phyloP scores from a whole-genome alignment of 2,113 vertebrate genomes.

The Dipodomys merriami region DNA sequence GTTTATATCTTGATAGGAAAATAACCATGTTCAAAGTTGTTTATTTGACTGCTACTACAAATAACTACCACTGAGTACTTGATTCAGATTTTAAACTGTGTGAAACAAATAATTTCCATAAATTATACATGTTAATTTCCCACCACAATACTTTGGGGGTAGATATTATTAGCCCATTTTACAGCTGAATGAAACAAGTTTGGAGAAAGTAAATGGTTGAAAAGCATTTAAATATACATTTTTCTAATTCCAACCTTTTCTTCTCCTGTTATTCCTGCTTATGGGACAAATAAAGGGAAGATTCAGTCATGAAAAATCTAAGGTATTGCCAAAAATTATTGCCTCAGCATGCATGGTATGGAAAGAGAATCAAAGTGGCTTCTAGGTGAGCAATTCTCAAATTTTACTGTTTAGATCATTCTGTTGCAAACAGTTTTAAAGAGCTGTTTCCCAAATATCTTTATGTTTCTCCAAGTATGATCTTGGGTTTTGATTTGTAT shows the following conservation, averaged over 20 bases:
- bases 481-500: not conserved
- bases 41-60: not conserved
- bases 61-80: not conserved
- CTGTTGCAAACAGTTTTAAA: not conserved
- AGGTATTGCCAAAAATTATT: not conserved
- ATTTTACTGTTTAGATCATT: not conserved
- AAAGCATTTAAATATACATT: not conserved
- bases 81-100: not conserved
- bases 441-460: not conserved
- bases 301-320: not conserved
- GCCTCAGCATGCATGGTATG: not conserved
- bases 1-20: constrained; percentile 26
- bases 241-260: not conserved
- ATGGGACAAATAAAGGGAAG: not conserved
- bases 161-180: not conserved
- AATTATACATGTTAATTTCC: not conserved
- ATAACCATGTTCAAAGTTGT: not conserved
- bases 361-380: not conserved
- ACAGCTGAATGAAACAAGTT: not conserved
- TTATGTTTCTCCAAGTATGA: not conserved
- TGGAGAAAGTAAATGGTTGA: not conserved
- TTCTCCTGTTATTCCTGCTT: not conserved
- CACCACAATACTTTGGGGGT: not conserved
- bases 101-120: constrained; percentile 23
- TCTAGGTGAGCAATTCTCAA: not conserved